Base-by-base conservation (phyloP, 2,888 invertebrate species). In the Brachyptera putata region DNA sequence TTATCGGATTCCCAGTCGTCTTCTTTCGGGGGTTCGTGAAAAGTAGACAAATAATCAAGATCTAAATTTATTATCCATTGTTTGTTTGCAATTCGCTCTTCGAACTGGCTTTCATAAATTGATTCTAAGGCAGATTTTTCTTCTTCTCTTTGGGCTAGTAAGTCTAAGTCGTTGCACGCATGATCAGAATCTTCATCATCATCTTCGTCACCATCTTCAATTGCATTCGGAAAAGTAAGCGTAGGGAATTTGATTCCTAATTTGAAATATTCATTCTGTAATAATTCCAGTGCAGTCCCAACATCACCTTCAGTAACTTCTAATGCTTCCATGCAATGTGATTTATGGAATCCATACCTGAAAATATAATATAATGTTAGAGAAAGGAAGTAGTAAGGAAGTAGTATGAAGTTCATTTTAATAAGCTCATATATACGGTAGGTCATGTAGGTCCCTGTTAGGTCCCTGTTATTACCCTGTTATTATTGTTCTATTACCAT, bases 101-200 rank as follows among this genome's bases (percentile, higher is more conserved):
- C 78, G 71, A 87, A 90, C 26, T 79, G 78, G 26, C 79, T 75
- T 61, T 87, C 89, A 68, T 89, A 91, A 64, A 91, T 91, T 14
- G 89, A 89, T 73, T 87, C 83, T 30, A 91, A 73, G 0, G 86
- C 87, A 64, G 84, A 83, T 72, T 84, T 84, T 69, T 91, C 91
- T 59, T 90, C 90, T 9, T 74, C 74, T 62, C 84, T 79, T 75
- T 84, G 84, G 71, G 87, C 86, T 25, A 81, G 64, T 2, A 34
- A 13, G 9, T 36, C 22, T 2, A 11, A 86, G 84, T 2, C 76
- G 69, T 63, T 74, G 72, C 14, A 22, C 36, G 61, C 58, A 4
- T 36, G 36, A 13, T 34, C 57, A 21, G n/a, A n/a, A n/a, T 61
- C 56, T 13, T 18, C 48, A 3, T 9, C 30, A 3, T 79, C 73